Percentiles rank a stretch among this genome's conserved stretches.
phyloP scores from a whole-genome alignment of 1,140 invertebrate species.

The Bilobella aurantiaca region DNA sequence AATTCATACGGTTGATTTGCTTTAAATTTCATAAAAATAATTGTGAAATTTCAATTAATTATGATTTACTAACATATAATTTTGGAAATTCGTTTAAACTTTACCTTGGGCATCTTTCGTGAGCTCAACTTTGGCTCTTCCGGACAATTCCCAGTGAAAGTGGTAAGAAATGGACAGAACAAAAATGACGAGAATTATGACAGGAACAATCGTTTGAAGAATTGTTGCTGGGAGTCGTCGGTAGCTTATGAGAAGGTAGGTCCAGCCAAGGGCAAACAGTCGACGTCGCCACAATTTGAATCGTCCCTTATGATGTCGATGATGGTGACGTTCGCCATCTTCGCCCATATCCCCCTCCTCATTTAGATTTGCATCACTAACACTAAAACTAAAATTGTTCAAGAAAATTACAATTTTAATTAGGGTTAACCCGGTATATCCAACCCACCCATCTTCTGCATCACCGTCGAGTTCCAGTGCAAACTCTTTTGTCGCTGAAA shows the following conservation, averaged over 20 bases:
- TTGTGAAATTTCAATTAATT: too few species aligned
- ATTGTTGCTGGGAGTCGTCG: neutral
- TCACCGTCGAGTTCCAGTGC: too few species aligned
- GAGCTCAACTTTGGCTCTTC: neutral
- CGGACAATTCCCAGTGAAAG: neutral
- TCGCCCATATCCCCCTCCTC: neutral
- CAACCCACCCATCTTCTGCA: too few species aligned
- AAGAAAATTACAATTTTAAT: neutral
- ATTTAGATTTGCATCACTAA: neutral
- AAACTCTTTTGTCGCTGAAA: too few species aligned
- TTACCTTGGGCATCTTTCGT: neutral
- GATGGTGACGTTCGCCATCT: neutral
- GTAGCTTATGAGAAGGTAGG: neutral
- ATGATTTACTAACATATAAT: too few species aligned
- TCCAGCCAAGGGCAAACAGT: neutral
- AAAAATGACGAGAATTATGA: neutral
- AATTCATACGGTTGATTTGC: neutral
- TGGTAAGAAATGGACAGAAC: neutral
- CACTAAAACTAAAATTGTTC: neutral
- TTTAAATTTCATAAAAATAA: too few species aligned
- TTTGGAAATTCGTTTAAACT: too few species aligned
- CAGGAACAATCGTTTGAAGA: neutral
- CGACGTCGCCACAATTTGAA: neutral
- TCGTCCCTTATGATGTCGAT: neutral
- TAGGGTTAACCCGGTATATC: too few species aligned